Conservation (phyloP, 2,888 invertebrate species). For the Augiades crinisus region DNA sequence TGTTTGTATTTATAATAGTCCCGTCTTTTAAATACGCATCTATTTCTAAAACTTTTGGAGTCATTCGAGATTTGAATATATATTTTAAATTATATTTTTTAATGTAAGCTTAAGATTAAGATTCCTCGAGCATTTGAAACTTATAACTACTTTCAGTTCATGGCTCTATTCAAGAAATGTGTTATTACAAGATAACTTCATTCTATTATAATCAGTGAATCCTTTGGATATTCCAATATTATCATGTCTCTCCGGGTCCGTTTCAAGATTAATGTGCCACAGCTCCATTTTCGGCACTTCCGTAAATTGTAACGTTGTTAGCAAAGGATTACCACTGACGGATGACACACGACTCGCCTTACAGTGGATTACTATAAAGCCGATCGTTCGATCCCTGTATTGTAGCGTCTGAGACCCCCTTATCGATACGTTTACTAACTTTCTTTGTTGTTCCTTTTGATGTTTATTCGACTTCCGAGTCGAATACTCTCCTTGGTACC, state of each 20-base stretch:
- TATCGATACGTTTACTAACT: background rate
- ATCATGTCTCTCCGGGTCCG: background rate
- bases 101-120: too few species aligned
- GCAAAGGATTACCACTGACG: slow-evolving; percentile 14
- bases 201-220: slow-evolving; percentile 1
- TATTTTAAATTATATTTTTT: too few species aligned
- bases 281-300: slow-evolving; percentile 6
- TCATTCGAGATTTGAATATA: too few species aligned
- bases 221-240: background rate
- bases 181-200: too few species aligned
- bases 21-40: too few species aligned
- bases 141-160: too few species aligned
- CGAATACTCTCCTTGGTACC: too few species aligned
- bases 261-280: slow-evolving; percentile 10
- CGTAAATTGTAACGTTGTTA: slow-evolving; percentile 19
- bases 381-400: slow-evolving; percentile 1
- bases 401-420: background rate
- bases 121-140: too few species aligned
- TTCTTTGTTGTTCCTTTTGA: background rate
- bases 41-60: too few species aligned
- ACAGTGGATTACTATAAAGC: slow-evolving; percentile 14
- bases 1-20: too few species aligned
- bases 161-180: too few species aligned
- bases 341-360: slow-evolving; percentile 11
- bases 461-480: too few species aligned